Evolutionary conservation across 37 sponge, comb jelly and placozoan species (phyloP), one percentile per base, ranked within the genome.

Genomic region (Spongia lamella): DNA sequence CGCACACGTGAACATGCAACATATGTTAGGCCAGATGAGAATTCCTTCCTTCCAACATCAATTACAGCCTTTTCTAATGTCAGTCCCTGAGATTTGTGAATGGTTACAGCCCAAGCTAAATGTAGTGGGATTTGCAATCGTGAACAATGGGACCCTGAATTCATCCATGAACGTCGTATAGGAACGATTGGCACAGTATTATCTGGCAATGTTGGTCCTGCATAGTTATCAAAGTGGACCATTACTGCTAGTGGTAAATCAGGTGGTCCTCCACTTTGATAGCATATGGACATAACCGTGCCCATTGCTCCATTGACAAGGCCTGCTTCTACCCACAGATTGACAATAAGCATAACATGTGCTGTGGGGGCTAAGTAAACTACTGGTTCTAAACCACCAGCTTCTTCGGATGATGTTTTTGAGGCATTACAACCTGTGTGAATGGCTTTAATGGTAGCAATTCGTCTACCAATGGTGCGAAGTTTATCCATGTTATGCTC

Each of bases 261-360:
- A 60, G 75, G 75, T 40, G 75, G 75, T 32, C 32, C 75, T 37
- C 75, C 75, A 59, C 2, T 39, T 1, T 59, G 22, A 52, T 59
- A 61, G n/a, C 39, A 37, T 24, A 75, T 75, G 43, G 40, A 24
- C 16, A 16, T n/a, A 14, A 81, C 34, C 11, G 67, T 70, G 2
- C 82, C 82, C 64, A 73, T 73, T 24, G 66, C 73, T 38, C 76
- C 83, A 51, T 83, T 83, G 22, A 83, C 76, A 31, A 83, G 66
- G 24, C 83, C 83, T 1, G 21, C 61, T 53, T 73, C 58, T 33
- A 73, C 56, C 83, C 83, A 83, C 20, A 83, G 58, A 56, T 83
- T 83, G 19, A 16, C 19, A 21, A 56, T 75, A 15, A 83, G 68
- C 68, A 83, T 83, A 4, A 83, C 68, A 26, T 76, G 56, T 2